Conservation (phyloP, 2,888 invertebrate species). For the Lamellibrachia columna region DNA sequence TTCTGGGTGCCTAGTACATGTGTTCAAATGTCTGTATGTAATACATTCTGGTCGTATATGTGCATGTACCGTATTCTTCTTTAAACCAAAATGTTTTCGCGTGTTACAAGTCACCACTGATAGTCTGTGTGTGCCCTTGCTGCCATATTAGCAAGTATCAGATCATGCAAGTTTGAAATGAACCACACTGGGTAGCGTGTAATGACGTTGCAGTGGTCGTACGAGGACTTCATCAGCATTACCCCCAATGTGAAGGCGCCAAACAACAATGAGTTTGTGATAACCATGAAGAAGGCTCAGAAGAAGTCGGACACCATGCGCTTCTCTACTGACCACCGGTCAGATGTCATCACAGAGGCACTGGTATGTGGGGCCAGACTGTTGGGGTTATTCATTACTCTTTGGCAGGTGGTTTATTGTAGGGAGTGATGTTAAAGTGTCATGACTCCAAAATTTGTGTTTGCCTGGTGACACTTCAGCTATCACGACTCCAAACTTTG, state of each 20-base stretch:
- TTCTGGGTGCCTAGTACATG: too few species aligned
- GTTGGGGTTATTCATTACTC: background rate
- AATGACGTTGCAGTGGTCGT: conserved; percentile 65
- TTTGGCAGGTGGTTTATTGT: background rate
- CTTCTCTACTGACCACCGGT: conserved; percentile 94
- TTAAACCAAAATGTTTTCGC: too few species aligned
- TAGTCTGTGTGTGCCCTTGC: too few species aligned
- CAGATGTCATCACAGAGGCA: conserved; percentile 90
- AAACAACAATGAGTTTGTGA: conserved; percentile 69
- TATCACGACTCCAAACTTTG: too few species aligned
- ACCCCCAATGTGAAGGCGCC: conserved; percentile 64
- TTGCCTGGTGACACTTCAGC: too few species aligned
- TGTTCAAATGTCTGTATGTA: too few species aligned
- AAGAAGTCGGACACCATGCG: conserved; percentile 93
- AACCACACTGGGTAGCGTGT: background rate
- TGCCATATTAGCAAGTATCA: too few species aligned
- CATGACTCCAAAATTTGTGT: too few species aligned
- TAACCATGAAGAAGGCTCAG: conserved; percentile 81
- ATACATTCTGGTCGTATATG: too few species aligned
- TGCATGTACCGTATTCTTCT: too few species aligned
- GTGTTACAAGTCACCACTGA: too few species aligned
- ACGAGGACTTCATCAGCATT: conserved; percentile 68
- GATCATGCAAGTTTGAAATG: too few species aligned
- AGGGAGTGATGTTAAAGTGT: background rate
- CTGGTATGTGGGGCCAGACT: conserved; percentile 65